Conservation (phyloP, 64 coral and sea anemone species). For the Actinia tenebrosa region DNA sequence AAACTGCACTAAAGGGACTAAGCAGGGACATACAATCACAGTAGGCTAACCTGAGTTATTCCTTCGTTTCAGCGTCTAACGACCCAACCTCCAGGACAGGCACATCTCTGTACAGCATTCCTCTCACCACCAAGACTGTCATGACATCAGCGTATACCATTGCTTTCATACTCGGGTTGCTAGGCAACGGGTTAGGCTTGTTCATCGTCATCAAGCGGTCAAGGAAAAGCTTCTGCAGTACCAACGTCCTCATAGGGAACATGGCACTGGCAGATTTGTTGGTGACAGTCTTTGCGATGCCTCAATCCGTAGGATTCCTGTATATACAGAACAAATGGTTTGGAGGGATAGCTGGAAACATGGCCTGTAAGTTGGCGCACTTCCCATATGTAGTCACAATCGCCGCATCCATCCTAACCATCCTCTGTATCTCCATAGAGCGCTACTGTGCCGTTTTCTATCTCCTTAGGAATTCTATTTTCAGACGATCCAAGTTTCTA, state of each 20-base stretch:
- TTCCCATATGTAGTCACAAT: slow-evolving; percentile 31
- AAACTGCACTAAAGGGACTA: no score
- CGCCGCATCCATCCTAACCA: slow-evolving; percentile 30
- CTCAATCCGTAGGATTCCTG: slow-evolving; percentile 16
- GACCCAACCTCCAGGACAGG: background rate
- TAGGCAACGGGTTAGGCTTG: slow-evolving; percentile 12
- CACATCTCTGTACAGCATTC: background rate
- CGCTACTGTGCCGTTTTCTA: slow-evolving; percentile 39
- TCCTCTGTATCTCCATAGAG: slow-evolving; percentile 41
- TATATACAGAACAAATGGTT: slow-evolving; percentile 49
- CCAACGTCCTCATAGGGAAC: slow-evolving; percentile 29
- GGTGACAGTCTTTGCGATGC: slow-evolving; percentile 34
- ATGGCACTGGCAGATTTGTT: slow-evolving; percentile 42
- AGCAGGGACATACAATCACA: no score
- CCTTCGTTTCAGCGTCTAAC: background rate
- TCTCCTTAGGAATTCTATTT: slow-evolving; percentile 1
- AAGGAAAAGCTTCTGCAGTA: background rate
- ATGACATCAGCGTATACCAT: slow-evolving; percentile 6
- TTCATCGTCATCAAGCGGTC: slow-evolving; percentile 6
- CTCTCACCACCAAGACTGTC: background rate
- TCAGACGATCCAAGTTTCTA: slow-evolving; percentile 11
- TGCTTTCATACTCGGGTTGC: slow-evolving; percentile 7
- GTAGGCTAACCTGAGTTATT: background rate
- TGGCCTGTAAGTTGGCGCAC: slow-evolving; percentile 32
- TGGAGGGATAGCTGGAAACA: slow-evolving; percentile 14